Conservation (phyloP, 2,113 vertebrate species). For the Sciurus niger region DNA sequence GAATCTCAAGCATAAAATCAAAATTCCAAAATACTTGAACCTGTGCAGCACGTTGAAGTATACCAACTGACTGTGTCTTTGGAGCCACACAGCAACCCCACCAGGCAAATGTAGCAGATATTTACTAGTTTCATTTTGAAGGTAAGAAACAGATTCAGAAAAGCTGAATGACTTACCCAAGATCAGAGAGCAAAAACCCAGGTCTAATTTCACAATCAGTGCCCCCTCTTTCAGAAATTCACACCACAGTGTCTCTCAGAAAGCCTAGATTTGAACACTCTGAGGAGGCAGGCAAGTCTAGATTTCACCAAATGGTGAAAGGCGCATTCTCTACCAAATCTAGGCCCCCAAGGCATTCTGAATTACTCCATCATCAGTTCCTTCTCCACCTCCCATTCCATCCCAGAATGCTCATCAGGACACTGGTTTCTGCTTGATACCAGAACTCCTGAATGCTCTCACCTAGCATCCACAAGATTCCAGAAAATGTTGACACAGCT, state of each 20-base stretch:
- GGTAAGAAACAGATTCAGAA: neutral
- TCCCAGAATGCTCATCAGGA: neutral
- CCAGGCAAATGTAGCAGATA: neutral
- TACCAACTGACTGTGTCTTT: neutral
- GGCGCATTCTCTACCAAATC: neutral
- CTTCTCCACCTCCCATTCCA: neutral
- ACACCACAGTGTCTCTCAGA: neutral
- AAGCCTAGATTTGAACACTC: neutral
- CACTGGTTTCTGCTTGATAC: neutral
- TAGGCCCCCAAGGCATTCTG: neutral
- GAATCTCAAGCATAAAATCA: neutral
- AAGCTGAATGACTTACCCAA: neutral
- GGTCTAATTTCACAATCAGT: neutral
- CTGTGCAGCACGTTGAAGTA: neutral
- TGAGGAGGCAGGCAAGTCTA: neutral
- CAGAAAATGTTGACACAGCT: neutral
- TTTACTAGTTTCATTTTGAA: neutral
- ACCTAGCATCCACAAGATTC: neutral
- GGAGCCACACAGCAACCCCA: neutral
- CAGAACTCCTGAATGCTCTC: neutral
- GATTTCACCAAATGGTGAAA: neutral
- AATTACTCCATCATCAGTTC: neutral
- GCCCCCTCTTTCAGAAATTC: neutral
- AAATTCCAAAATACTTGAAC: neutral
- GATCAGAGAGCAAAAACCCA: constrained; percentile 1